Evolutionary conservation across 2,797 vertebrate genomes (phyloP).

Genomic region (Chelmon rostratus): DNA sequence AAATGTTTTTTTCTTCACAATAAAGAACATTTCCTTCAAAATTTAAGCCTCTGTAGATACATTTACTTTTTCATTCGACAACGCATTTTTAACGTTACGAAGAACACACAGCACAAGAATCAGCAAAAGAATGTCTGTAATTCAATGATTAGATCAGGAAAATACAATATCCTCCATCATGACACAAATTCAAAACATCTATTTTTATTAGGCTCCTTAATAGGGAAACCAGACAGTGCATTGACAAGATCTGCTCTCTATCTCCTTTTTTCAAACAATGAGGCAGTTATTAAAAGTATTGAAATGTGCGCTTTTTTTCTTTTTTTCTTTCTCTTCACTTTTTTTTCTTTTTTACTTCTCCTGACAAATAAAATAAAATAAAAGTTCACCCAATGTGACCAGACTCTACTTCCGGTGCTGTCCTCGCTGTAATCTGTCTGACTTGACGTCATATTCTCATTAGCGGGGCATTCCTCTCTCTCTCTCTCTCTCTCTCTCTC

Average conservation of each 20-base stretch:
- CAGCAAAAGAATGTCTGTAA: not conserved
- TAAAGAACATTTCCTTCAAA: not conserved
- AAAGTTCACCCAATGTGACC: not conserved
- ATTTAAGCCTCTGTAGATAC: not conserved
- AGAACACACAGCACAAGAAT: too few relatives aligned
- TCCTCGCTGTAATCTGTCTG: constrained; percentile 8
- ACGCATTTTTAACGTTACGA: too few relatives aligned
- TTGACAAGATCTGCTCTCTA: not conserved
- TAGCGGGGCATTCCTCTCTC: constrained; percentile 81
- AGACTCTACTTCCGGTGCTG: constrained; percentile 54
- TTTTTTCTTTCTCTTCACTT: too few relatives aligned
- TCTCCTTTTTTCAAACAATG: not conserved
- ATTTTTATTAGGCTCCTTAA: not conserved
- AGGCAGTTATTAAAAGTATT: not conserved
- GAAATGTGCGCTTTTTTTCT: too few relatives aligned
- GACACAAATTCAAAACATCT: not conserved
- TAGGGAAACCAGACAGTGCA: not conserved
- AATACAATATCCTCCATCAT: too few relatives aligned
- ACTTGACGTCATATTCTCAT: constrained; percentile 74
- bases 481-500: constrained; percentile 47
- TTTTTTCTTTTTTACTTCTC: not conserved
- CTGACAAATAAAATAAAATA: not conserved
- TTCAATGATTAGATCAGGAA: not conserved
- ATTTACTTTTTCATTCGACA: too few relatives aligned
- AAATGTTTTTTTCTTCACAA: not conserved